Evolutionary conservation across 2,113 vertebrate genomes (phyloP).

Genomic region (Benitochromis conjunctus): DNA sequence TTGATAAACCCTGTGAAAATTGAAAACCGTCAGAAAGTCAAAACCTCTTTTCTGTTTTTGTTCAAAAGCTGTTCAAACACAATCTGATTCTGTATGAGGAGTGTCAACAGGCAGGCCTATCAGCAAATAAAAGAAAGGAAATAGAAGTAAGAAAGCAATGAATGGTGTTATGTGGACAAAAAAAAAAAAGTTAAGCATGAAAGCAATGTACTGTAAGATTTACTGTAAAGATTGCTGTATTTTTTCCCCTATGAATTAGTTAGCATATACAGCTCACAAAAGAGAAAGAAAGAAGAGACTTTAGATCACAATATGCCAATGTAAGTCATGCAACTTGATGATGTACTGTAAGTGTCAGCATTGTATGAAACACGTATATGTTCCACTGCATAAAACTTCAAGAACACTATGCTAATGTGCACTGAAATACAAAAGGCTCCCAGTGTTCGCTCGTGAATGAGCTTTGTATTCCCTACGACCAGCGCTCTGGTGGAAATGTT

Average conservation of each 20-base stretch:
- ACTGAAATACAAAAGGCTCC: conserved; percentile 42
- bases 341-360: conserved; percentile 21
- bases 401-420: conserved; percentile 47
- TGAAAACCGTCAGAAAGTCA: background rate
- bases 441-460: conserved; percentile 57
- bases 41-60: conserved; percentile 23
- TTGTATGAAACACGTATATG: conserved; percentile 33
- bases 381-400: conserved; percentile 41
- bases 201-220: background rate
- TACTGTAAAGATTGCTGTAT: background rate
- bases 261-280: background rate
- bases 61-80: conserved; percentile 46
- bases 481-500: conserved; percentile 38
- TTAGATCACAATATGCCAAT: conserved; percentile 7
- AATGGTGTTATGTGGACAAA: background rate
- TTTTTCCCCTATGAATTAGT: background rate
- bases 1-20: background rate
- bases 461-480: conserved; percentile 34
- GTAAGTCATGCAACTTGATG: conserved; percentile 23
- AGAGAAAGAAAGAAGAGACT: background rate
- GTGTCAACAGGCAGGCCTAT: conserved; percentile 19
- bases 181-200: conserved; percentile 7
- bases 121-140: conserved; percentile 16
- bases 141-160: background rate
- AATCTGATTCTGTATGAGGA: conserved; percentile 23